Conservation (phyloP, 2,113 vertebrate genomes). For the Eulemur macaco region DNA sequence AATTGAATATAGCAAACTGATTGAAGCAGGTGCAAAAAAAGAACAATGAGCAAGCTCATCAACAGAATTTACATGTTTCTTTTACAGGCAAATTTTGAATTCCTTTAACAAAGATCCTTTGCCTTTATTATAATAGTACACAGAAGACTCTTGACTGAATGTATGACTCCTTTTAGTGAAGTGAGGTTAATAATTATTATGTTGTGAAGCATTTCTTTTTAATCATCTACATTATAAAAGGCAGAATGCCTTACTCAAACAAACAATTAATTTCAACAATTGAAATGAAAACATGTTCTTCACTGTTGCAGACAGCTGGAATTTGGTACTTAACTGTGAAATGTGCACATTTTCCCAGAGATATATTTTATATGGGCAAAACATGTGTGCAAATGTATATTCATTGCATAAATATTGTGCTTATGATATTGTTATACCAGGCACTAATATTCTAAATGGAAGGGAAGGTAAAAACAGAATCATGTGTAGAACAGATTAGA, state of each 20-base stretch:
- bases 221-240: not conserved
- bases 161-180: not conserved
- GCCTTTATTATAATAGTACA: not conserved
- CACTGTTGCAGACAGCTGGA: not conserved
- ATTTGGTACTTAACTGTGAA: not conserved
- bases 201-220: conserved; percentile 20
- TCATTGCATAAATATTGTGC: not conserved
- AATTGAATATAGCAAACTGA: not conserved
- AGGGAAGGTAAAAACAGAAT: not conserved
- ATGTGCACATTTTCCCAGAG: not conserved
- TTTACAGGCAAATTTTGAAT: not conserved
- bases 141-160: not conserved
- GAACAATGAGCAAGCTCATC: not conserved
- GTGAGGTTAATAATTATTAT: conserved; percentile 3
- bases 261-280: conserved; percentile 60
- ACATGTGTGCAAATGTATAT: not conserved
- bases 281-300: conserved; percentile 17
- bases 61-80: not conserved
- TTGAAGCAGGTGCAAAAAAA: not conserved
- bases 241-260: conserved; percentile 35
- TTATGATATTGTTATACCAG: not conserved
- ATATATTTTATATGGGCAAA: not conserved
- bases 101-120: not conserved
- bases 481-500: not conserved
- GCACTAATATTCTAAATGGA: not conserved